phyloP scores from a whole-genome alignment of 2,113 vertebrate species.

The Cathartes aura region DNA sequence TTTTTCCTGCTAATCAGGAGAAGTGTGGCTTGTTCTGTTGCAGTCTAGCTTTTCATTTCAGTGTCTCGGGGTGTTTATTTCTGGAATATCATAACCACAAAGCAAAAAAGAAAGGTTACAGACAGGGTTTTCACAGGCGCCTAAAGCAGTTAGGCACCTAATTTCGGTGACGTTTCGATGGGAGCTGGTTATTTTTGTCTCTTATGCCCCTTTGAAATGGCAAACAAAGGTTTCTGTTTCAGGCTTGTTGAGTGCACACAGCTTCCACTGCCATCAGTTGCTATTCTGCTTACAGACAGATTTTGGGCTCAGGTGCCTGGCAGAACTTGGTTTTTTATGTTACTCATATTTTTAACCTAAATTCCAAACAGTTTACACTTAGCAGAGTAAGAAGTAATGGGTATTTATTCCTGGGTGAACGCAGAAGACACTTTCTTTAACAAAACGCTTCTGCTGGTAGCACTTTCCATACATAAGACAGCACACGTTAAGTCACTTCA shows the following conservation, averaged over 20 bases:
- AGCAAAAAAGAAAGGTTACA: background rate
- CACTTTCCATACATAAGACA: background rate
- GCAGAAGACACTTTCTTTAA: background rate
- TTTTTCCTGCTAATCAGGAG: background rate
- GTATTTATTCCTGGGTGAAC: background rate
- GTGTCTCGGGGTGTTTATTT: background rate
- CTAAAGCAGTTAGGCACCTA: background rate
- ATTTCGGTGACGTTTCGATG: background rate
- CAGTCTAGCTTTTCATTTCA: constrained; percentile 14
- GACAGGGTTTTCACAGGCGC: background rate
- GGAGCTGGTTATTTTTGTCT: background rate
- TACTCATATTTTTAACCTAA: background rate
- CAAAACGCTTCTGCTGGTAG: background rate
- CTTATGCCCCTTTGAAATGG: background rate
- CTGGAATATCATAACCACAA: background rate
- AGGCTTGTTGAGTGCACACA: background rate
- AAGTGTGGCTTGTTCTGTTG: background rate
- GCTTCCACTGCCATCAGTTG: accelerated
- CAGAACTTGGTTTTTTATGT: background rate
- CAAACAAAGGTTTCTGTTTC: background rate
- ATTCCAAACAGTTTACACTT: background rate
- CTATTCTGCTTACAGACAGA: background rate
- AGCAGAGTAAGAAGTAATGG: background rate
- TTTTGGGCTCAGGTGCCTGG: background rate
- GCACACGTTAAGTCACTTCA: background rate